A percentile compares a stretch with the other conserved stretches of the same genome.
Conservation (phyloP, 2,113 vertebrate species). For the Polyodon spathula region DNA sequence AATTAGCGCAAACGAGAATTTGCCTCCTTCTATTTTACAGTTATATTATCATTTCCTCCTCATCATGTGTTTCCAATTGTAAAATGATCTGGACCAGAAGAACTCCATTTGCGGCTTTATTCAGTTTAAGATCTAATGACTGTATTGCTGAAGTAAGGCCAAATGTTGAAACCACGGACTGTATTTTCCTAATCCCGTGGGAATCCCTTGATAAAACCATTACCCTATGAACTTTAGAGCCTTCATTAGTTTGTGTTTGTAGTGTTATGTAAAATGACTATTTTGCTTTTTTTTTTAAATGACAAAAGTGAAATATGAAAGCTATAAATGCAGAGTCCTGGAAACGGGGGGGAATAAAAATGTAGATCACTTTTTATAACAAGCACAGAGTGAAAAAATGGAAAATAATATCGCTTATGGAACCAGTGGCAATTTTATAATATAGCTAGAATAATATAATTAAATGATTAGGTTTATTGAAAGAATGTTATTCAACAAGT, state of each 20-base stretch:
- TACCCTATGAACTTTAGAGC: neutral
- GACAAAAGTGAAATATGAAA: too few species aligned
- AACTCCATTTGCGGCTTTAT: neutral
- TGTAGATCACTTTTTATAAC: too few species aligned
- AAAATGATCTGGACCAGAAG: neutral
- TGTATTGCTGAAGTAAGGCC: neutral
- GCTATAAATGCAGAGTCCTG: too few species aligned
- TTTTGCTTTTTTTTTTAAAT: too few species aligned
- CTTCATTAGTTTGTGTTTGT: neutral
- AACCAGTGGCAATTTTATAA: too few species aligned
- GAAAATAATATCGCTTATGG: too few species aligned
- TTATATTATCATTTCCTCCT: neutral
- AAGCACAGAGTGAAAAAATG: too few species aligned
- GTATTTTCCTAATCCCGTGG: neutral
- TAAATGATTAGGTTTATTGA: too few species aligned
- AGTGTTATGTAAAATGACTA: neutral
- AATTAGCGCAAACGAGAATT: neutral
- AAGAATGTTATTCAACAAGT: too few species aligned
- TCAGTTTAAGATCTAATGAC: neutral
- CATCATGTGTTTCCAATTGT: neutral
- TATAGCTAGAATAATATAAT: too few species aligned
- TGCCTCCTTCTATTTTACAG: neutral
- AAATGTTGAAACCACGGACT: neutral
- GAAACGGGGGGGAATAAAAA: too few species aligned
- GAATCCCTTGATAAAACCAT: neutral